phyloP scores from a whole-genome alignment of 2,113 vertebrate species.

The Plectropomus leopardus region DNA sequence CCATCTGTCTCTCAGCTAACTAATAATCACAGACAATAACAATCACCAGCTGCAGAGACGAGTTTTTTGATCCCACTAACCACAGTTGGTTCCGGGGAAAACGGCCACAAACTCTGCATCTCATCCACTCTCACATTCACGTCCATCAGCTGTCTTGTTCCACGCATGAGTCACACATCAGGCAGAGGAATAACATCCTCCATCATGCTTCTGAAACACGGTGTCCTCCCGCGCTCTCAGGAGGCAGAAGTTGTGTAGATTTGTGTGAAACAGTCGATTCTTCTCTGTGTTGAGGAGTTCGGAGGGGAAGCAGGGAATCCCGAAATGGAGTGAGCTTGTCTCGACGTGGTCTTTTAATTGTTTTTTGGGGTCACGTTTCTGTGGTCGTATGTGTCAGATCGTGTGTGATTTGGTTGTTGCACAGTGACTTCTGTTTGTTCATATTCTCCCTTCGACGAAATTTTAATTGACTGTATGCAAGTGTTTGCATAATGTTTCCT shows the following conservation, averaged over 20 bases:
- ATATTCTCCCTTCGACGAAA: constrained; percentile 23
- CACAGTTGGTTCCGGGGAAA: constrained; percentile 31
- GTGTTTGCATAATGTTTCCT: constrained; percentile 19
- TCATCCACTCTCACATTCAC: constrained; percentile 52
- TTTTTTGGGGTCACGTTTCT: constrained; percentile 28
- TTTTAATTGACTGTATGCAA: constrained; percentile 10
- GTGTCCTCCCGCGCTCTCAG: constrained; percentile 16
- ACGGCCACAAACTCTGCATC: constrained; percentile 36
- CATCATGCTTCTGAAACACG: constrained; percentile 4
- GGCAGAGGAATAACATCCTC: constrained; percentile 16
- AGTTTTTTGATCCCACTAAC: constrained; percentile 62
- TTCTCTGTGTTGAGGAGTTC: constrained; percentile 11
- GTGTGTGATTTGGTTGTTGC: constrained; percentile 25
- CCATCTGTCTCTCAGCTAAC: constrained; percentile 39
- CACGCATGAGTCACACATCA: constrained; percentile 46
- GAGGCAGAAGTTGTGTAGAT: neutral
- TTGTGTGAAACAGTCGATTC: neutral
- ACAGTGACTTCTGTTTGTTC: constrained; percentile 12
- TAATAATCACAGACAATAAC: constrained; percentile 43
- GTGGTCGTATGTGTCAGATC: constrained; percentile 42
- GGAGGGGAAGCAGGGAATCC: constrained; percentile 29
- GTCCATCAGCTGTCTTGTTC: constrained; percentile 43
- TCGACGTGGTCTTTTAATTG: constrained; percentile 37
- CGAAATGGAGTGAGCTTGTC: constrained; percentile 44
- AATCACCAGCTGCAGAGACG: constrained; percentile 33